Evolutionary conservation across 2,888 invertebrate species (phyloP).

Genomic region (Thymelicus acteon): DNA sequence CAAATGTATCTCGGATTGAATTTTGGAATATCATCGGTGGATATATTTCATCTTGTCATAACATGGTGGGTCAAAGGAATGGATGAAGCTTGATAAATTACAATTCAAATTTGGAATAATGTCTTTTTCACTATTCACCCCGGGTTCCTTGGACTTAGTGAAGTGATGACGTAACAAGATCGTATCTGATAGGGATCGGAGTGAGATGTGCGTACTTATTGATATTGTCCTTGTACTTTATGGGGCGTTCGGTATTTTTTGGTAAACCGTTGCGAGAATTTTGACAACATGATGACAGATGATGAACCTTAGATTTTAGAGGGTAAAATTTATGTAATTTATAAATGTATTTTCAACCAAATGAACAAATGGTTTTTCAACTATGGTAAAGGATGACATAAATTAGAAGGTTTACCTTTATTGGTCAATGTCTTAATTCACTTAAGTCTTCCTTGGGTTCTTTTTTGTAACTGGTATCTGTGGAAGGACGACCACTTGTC

Average conservation of each 20-base stretch:
- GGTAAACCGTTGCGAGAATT: neutral
- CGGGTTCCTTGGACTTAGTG: constrained; percentile 54
- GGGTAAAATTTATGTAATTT: too few relatives aligned
- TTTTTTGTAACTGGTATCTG: too few relatives aligned
- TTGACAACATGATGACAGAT: constrained; percentile 11
- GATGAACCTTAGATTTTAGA: too few relatives aligned
- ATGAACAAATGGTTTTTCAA: too few relatives aligned
- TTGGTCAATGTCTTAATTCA: too few relatives aligned
- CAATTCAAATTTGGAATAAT: constrained; percentile 82
- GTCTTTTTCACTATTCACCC: constrained; percentile 81
- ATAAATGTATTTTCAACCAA: too few relatives aligned
- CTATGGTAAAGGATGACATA: too few relatives aligned
- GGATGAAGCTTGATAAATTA: constrained; percentile 82
- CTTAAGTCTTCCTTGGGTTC: too few relatives aligned
- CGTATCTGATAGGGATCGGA: constrained; percentile 57
- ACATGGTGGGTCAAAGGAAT: constrained; percentile 79
- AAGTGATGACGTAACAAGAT: constrained; percentile 76
- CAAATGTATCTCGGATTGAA: constrained; percentile 63
- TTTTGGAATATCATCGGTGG: constrained; percentile 79
- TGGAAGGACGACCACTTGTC: too few relatives aligned
- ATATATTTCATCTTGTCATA: constrained; percentile 84
- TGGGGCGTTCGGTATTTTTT: constrained; percentile 9
- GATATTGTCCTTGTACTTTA: constrained; percentile 25
- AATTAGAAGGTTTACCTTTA: too few relatives aligned
- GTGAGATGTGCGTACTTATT: constrained; percentile 35